Conservation (phyloP, 2,888 invertebrate genomes). For the Leucania comma region DNA sequence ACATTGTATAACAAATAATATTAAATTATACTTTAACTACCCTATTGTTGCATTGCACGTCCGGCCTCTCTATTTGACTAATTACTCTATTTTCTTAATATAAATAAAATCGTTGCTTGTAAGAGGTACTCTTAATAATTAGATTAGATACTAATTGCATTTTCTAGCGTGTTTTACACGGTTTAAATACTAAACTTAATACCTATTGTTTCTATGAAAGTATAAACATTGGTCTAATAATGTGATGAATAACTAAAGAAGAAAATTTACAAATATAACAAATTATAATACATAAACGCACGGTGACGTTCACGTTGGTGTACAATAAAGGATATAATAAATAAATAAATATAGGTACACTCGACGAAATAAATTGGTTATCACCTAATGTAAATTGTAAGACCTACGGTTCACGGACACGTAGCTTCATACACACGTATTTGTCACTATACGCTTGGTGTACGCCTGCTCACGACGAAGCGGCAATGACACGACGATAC, state of each 20-base stretch:
- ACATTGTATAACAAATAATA: conserved; percentile 54
- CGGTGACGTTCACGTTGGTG: too few species aligned
- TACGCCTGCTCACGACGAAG: too few species aligned
- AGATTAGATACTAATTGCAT: conserved; percentile 33
- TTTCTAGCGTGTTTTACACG: conserved; percentile 52
- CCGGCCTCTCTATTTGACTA: conserved; percentile 80
- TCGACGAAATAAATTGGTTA: background rate
- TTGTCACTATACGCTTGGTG: too few species aligned
- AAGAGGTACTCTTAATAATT: conserved; percentile 57
- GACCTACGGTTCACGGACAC: too few species aligned
- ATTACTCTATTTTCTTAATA: conserved; percentile 51
- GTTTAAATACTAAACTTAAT: conserved; percentile 17
- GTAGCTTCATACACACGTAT: too few species aligned
- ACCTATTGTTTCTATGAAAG: conserved; percentile 16
- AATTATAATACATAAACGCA: too few species aligned
- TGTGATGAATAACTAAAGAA: background rate
- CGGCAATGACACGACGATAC: too few species aligned
- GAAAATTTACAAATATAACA: conserved; percentile 19
- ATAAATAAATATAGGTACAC: background rate
- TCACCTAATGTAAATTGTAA: too few species aligned
- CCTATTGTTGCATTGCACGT: conserved; percentile 89
- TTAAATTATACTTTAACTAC: conserved; percentile 50
- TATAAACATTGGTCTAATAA: conserved; percentile 27
- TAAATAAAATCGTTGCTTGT: conserved; percentile 62
- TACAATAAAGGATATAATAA: too few species aligned